Percentiles rank a stretch among this genome's conserved stretches.
These are phyloP conservation scores for Phanerotoma sp. DNA, from an alignment of 2,888 invertebrate genomes.

Conservation along the genomic window DNA sequence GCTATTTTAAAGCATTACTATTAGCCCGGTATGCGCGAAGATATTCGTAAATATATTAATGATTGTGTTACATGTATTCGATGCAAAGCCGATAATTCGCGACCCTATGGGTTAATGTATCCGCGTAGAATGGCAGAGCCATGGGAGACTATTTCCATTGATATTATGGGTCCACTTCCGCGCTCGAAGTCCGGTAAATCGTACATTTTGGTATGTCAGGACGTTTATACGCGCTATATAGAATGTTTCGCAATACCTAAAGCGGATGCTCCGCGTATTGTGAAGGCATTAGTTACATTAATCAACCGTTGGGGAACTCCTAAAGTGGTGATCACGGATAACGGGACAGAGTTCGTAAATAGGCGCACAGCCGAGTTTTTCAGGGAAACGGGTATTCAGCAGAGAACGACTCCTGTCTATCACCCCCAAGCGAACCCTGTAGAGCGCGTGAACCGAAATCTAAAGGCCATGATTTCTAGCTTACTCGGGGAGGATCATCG, in stretches of 20 bases:
- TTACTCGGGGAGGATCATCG: conserved; percentile 10
- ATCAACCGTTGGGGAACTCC: conserved; percentile 10
- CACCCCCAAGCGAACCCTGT: conserved; percentile 17
- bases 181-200: conserved; percentile 7
- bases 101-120: background rate
- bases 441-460: conserved; percentile 10
- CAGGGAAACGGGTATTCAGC: too few relatives aligned
- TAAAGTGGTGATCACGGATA: conserved; percentile 4
- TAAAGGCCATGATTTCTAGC: conserved; percentile 15
- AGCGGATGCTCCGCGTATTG: background rate
- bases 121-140: conserved; percentile 5
- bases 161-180: conserved; percentile 13
- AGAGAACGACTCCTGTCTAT: conserved; percentile 9
- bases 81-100: background rate
- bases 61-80: conserved; percentile 21
- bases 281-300: background rate
- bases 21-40: conserved; percentile 22
- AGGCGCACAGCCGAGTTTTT: background rate
- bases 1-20: conserved; percentile 11
- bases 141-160: conserved; percentile 8
- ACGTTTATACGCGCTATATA: background rate
- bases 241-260: conserved; percentile 5
- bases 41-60: conserved; percentile 14
- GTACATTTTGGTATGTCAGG: conserved; percentile 14
- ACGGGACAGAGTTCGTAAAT: conserved; percentile 12